A percentile compares a stretch with the other conserved stretches of the same genome.
phyloP scores from a whole-genome alignment of 2,797 vertebrate species.

The Argyrosomus regius region DNA sequence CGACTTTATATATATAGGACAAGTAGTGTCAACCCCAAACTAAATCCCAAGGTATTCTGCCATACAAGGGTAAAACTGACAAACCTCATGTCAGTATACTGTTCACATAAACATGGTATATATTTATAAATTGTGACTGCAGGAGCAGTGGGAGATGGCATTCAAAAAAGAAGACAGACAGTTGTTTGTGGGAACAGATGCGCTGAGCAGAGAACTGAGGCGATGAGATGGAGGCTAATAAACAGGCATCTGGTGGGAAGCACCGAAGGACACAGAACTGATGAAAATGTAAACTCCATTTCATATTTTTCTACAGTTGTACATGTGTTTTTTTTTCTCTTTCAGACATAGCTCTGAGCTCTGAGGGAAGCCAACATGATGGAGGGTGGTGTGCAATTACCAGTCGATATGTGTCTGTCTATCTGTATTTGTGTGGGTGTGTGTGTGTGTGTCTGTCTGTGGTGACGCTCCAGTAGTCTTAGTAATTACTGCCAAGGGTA shows the following conservation, averaged over 20 bases:
- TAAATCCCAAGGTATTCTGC: background rate
- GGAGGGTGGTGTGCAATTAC: conserved; percentile 61
- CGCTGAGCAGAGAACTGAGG: conserved; percentile 41
- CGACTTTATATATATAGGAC: background rate
- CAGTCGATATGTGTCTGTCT: conserved; percentile 58
- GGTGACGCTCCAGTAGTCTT: conserved; percentile 68
- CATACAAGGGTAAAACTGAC: background rate
- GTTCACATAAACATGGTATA: background rate
- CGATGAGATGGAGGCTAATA: conserved; percentile 49
- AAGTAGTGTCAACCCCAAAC: background rate
- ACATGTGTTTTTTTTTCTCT: conserved; percentile 43
- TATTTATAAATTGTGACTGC: background rate
- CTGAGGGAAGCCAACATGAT: conserved; percentile 50
- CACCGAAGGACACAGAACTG: conserved; percentile 54
- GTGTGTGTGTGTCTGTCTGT: conserved; percentile 31
- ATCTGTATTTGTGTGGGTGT: conserved; percentile 33
- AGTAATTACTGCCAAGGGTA: conserved; percentile 76
- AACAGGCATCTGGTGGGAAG: conserved; percentile 58
- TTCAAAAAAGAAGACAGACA: conserved; percentile 1
- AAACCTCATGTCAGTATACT: background rate
- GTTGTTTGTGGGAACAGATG: conserved; percentile 44
- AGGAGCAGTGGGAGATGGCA: background rate
- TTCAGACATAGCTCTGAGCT: conserved; percentile 38
- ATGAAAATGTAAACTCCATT: conserved; percentile 62
- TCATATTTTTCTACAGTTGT: conserved; percentile 47